Base-by-base conservation (phyloP, 2,113 vertebrate genomes). In the Hypocryptadius cinnamomeus region DNA sequence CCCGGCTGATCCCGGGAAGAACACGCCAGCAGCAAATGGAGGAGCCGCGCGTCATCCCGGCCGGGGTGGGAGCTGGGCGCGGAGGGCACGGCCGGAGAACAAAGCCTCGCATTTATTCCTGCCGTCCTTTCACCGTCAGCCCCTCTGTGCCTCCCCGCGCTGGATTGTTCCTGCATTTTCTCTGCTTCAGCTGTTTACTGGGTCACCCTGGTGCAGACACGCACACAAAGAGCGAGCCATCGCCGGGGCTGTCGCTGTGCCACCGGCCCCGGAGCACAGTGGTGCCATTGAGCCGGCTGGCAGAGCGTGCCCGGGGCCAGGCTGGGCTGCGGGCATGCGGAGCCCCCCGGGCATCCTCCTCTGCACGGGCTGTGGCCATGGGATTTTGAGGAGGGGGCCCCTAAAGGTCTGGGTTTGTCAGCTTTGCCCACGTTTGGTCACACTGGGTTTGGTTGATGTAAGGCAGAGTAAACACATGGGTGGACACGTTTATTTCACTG, bases 141-240 rank as follows among this genome's bases (percentile, higher is more conserved):
- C 73, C 51, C 89, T 87, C 42, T 44, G 90, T 70, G 94, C 63
- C 69, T 93, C 79, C 70, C 91, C 16, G 70, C 61, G 0, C 81
- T 89, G 94, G 91, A 91, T 87, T 84, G 79, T 95, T 92, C 85
- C 65, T 66, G 80, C 76, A 42, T 96, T 97, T 95, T 95, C 94
- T 96, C 95, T 82, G 88, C 95, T 78, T 95, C 97, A 97, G 95
- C 96, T 97, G 88, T 96, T 97, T 96, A 82, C 89, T 88, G 64
- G 90, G 96, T 96, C 90, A 64, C 50, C 31, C 89, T 30, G 81
- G 4, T 44, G 87, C 84, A 78, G 73, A 44, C 87, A 91, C 61
- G 61, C 87, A 89, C 89, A 76, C 81, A 89, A 72, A 96, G 94
- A 77, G 44, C 10, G 15, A 86, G 77, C 80, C 84, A 4, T 13